Evolutionary conservation across 2,888 invertebrate species (phyloP).

Genomic region (Syritta pipiens): DNA sequence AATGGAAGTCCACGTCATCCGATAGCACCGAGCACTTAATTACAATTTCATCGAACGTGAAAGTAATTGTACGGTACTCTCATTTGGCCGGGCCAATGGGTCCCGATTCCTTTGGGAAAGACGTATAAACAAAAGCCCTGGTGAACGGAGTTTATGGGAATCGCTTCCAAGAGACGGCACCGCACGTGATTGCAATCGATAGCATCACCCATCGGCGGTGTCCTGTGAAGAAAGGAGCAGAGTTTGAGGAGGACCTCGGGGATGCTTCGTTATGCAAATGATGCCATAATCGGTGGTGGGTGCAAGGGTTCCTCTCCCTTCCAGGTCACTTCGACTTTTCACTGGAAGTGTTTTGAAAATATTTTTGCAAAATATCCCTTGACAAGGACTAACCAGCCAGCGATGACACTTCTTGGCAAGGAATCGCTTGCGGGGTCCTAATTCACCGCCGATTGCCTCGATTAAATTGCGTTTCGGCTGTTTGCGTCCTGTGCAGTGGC

Average conservation of each 20-base stretch:
- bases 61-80: constrained; percentile 26
- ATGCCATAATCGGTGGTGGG: neutral
- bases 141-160: neutral
- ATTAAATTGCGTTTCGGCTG: too few species aligned
- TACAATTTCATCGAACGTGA: constrained; percentile 44
- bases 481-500: too few species aligned
- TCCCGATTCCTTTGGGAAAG: neutral
- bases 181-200: constrained; percentile 36
- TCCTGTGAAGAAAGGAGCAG: neutral
- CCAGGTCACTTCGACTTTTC: too few species aligned
- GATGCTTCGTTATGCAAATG: constrained; percentile 43
- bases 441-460: too few species aligned
- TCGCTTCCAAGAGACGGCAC: neutral
- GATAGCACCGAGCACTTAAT: constrained; percentile 36
- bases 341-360: too few species aligned
- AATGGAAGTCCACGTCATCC: constrained; percentile 8
- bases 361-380: too few species aligned
- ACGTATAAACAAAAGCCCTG: neutral
- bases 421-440: too few species aligned
- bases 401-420: too few species aligned
- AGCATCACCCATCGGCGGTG: constrained; percentile 12
- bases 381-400: too few species aligned
- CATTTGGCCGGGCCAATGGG: constrained; percentile 22
- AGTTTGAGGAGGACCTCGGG: neutral
- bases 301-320: too few species aligned